A percentile compares a stretch with the other conserved stretches of the same genome.
These are phyloP conservation scores for Eulemur albifrons DNA, from an alignment of 2,797 vertebrate genomes.

Conservation along the genomic window DNA sequence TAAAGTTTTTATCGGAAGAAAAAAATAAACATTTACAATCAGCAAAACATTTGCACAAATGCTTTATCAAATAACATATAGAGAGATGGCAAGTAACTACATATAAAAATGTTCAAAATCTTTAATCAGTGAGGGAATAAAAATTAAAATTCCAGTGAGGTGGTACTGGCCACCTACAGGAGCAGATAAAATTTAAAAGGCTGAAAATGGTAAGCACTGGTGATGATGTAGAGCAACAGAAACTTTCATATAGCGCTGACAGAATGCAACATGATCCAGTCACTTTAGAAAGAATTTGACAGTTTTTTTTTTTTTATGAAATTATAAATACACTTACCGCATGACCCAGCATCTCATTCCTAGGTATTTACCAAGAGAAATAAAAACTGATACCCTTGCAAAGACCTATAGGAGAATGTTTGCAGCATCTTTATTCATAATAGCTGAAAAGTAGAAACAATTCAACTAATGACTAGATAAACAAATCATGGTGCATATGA, in stretches of 20 bases:
- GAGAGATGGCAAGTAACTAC: neutral
- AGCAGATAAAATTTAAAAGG: neutral
- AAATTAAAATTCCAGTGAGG: neutral
- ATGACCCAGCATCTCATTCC: neutral
- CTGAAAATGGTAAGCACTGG: neutral
- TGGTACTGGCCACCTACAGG: neutral
- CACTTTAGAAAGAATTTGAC: neutral
- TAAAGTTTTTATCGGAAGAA: neutral
- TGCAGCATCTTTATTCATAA: neutral
- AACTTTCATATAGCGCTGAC: too few relatives aligned
- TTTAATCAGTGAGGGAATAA: neutral
- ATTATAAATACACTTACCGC: neutral
- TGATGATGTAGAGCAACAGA: neutral
- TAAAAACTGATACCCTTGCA: neutral
- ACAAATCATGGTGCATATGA: neutral
- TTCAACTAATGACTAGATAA: neutral
- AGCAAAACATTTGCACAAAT: neutral
- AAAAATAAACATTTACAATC: neutral
- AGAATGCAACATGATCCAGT: neutral
- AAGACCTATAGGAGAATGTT: neutral
- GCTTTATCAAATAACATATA: neutral
- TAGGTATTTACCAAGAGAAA: neutral
- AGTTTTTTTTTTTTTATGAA: neutral
- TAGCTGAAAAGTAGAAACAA: neutral
- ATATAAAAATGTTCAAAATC: neutral